Percentiles rank a stretch among this genome's conserved stretches.
phyloP scores from a whole-genome alignment of 2,888 invertebrate species.

The Catonia carolina region DNA sequence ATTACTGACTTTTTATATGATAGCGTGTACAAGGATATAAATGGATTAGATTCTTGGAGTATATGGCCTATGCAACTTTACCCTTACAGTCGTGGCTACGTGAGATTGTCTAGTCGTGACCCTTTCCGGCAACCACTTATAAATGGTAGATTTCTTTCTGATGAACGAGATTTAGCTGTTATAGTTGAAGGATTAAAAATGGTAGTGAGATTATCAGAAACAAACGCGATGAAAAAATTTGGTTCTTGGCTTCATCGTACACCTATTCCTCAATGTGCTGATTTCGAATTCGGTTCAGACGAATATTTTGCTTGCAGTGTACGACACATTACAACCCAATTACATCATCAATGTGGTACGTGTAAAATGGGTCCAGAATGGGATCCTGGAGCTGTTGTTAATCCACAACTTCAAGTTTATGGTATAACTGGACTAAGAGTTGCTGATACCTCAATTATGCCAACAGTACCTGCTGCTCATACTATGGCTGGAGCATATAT shows the following conservation, averaged over 20 bases:
- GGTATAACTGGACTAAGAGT: constrained; percentile 50
- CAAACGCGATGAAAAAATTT: constrained; percentile 34
- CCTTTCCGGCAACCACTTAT: constrained; percentile 32
- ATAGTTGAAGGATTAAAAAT: constrained; percentile 33
- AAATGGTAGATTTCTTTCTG: constrained; percentile 31
- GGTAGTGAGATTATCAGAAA: constrained; percentile 35
- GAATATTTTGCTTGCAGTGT: constrained; percentile 53
- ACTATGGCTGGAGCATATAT: constrained; percentile 51
- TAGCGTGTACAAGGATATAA: constrained; percentile 35
- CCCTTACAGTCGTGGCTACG: constrained; percentile 34
- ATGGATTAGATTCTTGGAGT: constrained; percentile 36
- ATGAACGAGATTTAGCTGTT: constrained; percentile 28
- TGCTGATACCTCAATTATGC: constrained; percentile 50
- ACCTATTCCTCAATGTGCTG: constrained; percentile 50
- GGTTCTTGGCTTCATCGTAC: constrained; percentile 45
- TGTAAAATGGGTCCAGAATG: constrained; percentile 56
- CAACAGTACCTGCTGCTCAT: constrained; percentile 49
- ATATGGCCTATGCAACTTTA: constrained; percentile 35
- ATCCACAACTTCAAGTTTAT: constrained; percentile 46
- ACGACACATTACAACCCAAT: constrained; percentile 47
- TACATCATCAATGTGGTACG: constrained; percentile 64
- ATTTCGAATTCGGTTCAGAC: constrained; percentile 29
- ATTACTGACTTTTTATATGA: constrained; percentile 37
- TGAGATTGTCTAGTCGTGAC: constrained; percentile 29
- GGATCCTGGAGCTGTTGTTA: constrained; percentile 48